Base-by-base conservation (phyloP, 1,140 invertebrate genomes). In the Zophobas atratus region DNA sequence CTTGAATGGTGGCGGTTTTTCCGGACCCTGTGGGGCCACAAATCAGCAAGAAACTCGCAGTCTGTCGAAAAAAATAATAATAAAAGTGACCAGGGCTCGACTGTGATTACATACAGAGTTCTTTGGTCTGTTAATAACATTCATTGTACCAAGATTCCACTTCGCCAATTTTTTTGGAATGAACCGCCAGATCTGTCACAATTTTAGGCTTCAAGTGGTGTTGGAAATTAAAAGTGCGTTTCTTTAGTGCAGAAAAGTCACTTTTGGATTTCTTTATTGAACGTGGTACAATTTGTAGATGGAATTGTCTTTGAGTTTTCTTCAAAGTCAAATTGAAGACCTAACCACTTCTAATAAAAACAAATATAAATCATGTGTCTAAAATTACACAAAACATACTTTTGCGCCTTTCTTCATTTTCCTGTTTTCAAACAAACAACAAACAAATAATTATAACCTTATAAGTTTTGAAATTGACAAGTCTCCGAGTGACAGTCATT, bases 21-120 rank as follows among this genome's bases (percentile, higher is more conserved):
- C 93, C 93, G 84, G 90, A 91, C 0, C 94, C 94, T 0, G 93
- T 89, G 20, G 93, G 92, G 1, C 93, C 94, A 3, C 90, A 91
- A n/a, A 94, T 75, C 0, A 94, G 81, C 35, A 94, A 83, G 48
- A 93, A 89, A n/a, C 84, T 85, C 32, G 90, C 88, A 41, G 86
- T 88, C 8, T 35, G 38, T 49, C 56, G n/a, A n/a, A 60, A 34
- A 71, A 73, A 0, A 3, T 39, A 80, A 51, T 63, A 6, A 39
- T 56, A 53, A 36, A 67, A 3, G 0, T 63, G 53, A 39, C 39
- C 5, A 53, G 56, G 6, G 35, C 76, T 71, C 2, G 6, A 34
- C 70, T 5, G 20, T 5, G 70, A 39, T n/a, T 6, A 72, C 53
- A 48, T 81, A 83, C 41, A 77, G 73, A 73, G 74, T 85, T 77